Percentiles rank a stretch among this genome's conserved stretches.
These are phyloP conservation scores for Aix galericulata DNA, from an alignment of 2,113 vertebrate genomes.

Conservation along the genomic window DNA sequence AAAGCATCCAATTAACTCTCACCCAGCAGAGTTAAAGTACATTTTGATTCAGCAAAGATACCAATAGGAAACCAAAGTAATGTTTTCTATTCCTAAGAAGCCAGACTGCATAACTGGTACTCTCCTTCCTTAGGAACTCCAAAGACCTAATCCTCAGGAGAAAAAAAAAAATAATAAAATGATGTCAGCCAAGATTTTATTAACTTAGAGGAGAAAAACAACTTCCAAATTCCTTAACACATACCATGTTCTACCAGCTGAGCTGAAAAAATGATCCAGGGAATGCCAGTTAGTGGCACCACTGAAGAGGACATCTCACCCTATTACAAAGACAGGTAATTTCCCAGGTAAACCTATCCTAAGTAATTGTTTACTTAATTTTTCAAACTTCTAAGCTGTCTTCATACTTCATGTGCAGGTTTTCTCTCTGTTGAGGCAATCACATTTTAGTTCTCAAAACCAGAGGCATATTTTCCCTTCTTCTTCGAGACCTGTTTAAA, in stretches of 20 bases:
- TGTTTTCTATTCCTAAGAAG: neutral
- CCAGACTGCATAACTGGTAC: neutral
- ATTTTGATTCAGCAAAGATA: neutral
- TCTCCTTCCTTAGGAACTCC: neutral
- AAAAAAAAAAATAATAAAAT: neutral
- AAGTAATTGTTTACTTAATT: neutral
- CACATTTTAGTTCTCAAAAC: neutral
- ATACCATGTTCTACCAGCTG: neutral
- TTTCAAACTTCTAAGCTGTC: neutral
- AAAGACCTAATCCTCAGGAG: neutral
- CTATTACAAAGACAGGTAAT: neutral
- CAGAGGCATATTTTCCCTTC: neutral
- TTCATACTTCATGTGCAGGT: too few species aligned
- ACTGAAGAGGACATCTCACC: neutral
- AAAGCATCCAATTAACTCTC: neutral
- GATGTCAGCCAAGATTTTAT: neutral
- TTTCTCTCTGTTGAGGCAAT: neutral
- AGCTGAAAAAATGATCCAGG: neutral
- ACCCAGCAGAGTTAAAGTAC: neutral
- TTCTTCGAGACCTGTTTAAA: neutral
- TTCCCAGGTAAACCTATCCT: neutral
- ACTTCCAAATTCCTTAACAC: neutral
- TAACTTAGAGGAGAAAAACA: neutral
- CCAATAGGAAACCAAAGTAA: neutral
- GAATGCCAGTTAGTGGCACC: neutral